Conservation (phyloP, 2,797 vertebrate species). For the Pelobates cultripes region DNA sequence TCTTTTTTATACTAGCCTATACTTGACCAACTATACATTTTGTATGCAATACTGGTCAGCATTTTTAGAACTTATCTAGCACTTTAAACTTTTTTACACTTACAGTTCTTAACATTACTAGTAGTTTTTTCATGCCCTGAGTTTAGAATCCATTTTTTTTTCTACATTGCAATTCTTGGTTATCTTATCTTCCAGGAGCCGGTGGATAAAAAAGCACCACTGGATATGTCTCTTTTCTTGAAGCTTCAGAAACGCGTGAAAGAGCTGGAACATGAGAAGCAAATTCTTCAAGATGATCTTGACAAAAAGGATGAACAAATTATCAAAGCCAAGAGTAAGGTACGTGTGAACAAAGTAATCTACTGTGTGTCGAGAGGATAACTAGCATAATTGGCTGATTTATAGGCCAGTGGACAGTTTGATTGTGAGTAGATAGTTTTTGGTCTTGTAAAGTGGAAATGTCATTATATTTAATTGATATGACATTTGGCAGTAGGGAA, state of each 20-base stretch:
- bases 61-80: too few species aligned
- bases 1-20: too few species aligned
- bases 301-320: conserved; percentile 93
- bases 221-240: conserved; percentile 94
- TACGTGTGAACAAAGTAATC: neutral
- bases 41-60: too few species aligned
- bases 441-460: too few species aligned
- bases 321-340: conserved; percentile 85
- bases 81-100: too few species aligned
- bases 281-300: conserved; percentile 90
- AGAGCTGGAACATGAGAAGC: conserved; percentile 95
- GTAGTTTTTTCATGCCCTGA: neutral
- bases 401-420: too few species aligned
- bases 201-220: conserved; percentile 80
- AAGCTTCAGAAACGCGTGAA: conserved; percentile 96
- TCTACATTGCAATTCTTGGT: neutral
- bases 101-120: neutral
- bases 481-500: too few species aligned
- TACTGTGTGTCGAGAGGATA: too few species aligned
- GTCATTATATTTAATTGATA: too few species aligned
- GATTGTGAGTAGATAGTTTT: too few species aligned
- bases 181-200: conserved; percentile 68
- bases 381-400: too few species aligned
- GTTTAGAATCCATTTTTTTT: neutral
- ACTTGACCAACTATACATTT: too few species aligned